Percentiles rank a stretch among this genome's conserved stretches.
Evolutionary conservation across 2,797 vertebrate genomes (phyloP).

Genomic region (Thaleichthys pacificus): DNA sequence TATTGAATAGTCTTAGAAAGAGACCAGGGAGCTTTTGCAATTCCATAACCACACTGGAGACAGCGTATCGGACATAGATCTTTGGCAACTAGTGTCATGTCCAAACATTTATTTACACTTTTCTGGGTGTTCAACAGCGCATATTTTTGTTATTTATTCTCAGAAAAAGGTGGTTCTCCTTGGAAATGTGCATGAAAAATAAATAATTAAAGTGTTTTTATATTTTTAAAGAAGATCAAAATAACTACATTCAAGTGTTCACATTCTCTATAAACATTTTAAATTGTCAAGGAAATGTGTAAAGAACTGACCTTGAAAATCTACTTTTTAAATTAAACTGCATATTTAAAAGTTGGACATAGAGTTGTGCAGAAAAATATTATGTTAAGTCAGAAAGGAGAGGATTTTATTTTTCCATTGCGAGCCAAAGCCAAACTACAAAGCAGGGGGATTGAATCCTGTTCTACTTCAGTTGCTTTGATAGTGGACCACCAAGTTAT

Average conservation of each 20-base stretch:
- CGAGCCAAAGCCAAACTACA: conserved; percentile 62
- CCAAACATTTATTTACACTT: conserved; percentile 2
- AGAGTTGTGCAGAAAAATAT: conserved; percentile 58
- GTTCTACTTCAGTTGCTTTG: conserved; percentile 72
- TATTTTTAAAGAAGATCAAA: not conserved
- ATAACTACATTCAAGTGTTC: conserved; percentile 18
- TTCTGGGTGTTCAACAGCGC: not conserved
- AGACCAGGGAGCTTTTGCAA: conserved; percentile 34
- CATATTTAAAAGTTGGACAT: conserved; percentile 54
- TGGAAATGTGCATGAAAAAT: conserved; percentile 28
- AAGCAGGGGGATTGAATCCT: conserved; percentile 67
- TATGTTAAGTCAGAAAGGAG: conserved; percentile 58
- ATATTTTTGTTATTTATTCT: conserved; percentile 19
- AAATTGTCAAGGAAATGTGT: conserved; percentile 47
- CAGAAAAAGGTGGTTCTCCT: conserved; percentile 27
- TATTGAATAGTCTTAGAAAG: conserved; percentile 46
- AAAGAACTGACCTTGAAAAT: conserved; percentile 35
- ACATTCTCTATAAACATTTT: conserved; percentile 28
- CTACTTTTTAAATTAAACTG: conserved; percentile 58
- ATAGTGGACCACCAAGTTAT: conserved; percentile 73
- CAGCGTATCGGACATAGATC: conserved; percentile 19
- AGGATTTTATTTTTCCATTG: conserved; percentile 59
- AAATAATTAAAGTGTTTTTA: not conserved
- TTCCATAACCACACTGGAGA: conserved; percentile 20
- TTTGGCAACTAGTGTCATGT: conserved; percentile 21